phyloP scores from a whole-genome alignment of 2,113 vertebrate genomes.

The Pavo muticus region DNA sequence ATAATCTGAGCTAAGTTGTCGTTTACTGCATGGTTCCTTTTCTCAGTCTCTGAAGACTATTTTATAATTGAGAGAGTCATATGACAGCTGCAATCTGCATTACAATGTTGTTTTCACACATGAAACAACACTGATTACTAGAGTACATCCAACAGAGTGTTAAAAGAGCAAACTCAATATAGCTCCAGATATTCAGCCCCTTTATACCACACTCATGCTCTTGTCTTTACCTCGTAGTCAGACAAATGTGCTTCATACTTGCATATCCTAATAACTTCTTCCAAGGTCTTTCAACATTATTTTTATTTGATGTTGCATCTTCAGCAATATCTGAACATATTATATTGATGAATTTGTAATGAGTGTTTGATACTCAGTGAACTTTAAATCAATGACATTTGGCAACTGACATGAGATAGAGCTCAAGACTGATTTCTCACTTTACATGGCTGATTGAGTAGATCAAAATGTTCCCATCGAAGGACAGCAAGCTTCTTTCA shows the following conservation, averaged over 20 bases:
- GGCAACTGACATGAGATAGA: not conserved
- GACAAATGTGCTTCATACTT: not conserved
- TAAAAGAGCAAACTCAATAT: not conserved
- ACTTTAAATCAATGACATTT: not conserved
- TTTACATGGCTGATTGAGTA: slow-evolving; percentile 2
- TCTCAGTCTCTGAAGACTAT: slow-evolving; percentile 20
- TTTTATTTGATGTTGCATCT: not conserved
- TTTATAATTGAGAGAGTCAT: slow-evolving; percentile 46
- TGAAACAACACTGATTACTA: slow-evolving; percentile 26
- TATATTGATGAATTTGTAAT: not conserved
- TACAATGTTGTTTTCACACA: slow-evolving; percentile 53
- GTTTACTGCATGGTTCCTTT: slow-evolving; percentile 51
- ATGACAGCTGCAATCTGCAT: slow-evolving; percentile 64
- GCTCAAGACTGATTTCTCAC: not conserved
- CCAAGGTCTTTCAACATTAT: not conserved
- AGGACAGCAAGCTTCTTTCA: not conserved
- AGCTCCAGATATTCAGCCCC: not conserved
- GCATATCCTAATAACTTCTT: not conserved
- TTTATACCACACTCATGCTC: not conserved
- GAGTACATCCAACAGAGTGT: not conserved
- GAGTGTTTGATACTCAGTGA: not conserved
- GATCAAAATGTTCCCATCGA: not conserved
- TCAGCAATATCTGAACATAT: not conserved
- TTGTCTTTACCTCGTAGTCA: not conserved
- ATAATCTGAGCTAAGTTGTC: slow-evolving; percentile 30